These are phyloP conservation scores for Malurus elegans DNA, from an alignment of 2,113 vertebrate species.

Conservation along the genomic window DNA sequence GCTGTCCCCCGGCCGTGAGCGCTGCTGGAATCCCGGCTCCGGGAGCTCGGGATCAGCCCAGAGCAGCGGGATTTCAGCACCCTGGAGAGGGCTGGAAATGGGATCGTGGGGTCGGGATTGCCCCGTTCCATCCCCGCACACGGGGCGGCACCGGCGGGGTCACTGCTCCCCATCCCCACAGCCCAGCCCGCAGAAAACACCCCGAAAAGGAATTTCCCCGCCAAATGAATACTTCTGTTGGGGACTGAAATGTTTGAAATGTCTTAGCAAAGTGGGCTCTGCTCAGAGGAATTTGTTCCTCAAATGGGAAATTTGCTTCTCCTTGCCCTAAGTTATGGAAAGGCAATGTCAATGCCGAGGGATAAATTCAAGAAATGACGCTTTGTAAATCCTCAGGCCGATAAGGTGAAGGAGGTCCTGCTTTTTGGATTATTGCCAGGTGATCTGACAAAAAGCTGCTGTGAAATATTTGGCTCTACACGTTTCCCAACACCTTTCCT, in stretches of 20 bases:
- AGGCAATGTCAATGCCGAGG: fast-evolving
- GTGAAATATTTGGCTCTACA: fast-evolving
- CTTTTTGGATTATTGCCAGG: background rate
- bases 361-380: background rate
- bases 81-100: background rate
- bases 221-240: background rate
- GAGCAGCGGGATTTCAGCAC: fast-evolving
- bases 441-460: background rate
- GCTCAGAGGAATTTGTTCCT: background rate
- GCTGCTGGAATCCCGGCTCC: background rate
- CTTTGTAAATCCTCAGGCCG: background rate
- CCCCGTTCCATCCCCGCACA: background rate
- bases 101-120: too few relatives aligned
- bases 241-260: background rate
- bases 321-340: background rate
- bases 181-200: background rate
- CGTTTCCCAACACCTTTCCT: background rate
- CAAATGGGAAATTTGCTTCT: background rate
- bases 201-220: fast-evolving
- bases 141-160: fast-evolving
- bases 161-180: background rate
- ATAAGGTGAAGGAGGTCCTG: background rate
- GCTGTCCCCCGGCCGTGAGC: fast-evolving
- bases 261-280: background rate
- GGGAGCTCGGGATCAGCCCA: background rate